Evolutionary conservation across 2,797 vertebrate genomes (phyloP).

Genomic region (Forpus xanthops): DNA sequence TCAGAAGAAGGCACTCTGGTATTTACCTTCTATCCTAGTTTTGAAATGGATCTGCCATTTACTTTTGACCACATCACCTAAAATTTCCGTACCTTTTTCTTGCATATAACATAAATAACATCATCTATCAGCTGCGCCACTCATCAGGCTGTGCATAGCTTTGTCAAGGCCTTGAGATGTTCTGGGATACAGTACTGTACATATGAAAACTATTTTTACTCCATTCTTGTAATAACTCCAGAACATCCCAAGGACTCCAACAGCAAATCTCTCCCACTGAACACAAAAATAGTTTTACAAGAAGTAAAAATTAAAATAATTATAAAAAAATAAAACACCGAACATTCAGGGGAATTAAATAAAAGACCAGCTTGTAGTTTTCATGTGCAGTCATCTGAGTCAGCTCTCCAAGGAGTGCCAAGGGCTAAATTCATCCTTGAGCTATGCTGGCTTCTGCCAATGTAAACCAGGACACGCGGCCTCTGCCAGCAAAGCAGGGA

Average conservation of each 20-base stretch:
- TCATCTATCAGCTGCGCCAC: neutral
- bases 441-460: constrained; percentile 60
- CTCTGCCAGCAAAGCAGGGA: constrained; percentile 54
- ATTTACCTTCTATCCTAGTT: neutral
- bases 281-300: neutral
- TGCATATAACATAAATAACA: neutral
- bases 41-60: neutral
- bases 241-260: neutral
- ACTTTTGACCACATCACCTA: neutral
- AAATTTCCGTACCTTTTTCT: neutral
- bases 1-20: neutral
- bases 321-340: neutral
- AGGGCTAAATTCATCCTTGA: constrained; percentile 66
- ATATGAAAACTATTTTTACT: neutral
- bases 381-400: constrained; percentile 62
- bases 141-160: neutral
- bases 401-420: constrained; percentile 61
- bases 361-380: constrained; percentile 55
- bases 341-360: constrained; percentile 32
- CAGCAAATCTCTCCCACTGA: neutral
- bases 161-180: neutral
- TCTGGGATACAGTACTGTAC: neutral
- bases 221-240: neutral
- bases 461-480: constrained; percentile 55
- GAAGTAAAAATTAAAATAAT: neutral